These are phyloP conservation scores for Gasterosteus aculeatus DNA, from an alignment of 2,113 vertebrate genomes.

Conservation along the genomic window DNA sequence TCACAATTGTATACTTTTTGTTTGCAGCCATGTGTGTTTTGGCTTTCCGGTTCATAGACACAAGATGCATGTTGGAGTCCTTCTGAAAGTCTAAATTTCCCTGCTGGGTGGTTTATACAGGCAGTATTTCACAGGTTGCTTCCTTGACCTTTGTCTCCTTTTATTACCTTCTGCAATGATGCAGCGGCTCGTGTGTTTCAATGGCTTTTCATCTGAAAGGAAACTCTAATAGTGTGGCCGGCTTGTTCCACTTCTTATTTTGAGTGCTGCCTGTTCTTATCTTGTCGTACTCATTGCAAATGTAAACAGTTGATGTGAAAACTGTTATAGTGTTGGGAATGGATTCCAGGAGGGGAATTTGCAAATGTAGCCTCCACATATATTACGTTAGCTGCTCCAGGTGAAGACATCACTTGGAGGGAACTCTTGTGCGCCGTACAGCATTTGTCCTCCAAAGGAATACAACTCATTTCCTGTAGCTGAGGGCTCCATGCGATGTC, in stretches of 20 bases:
- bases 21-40: not conserved
- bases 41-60: not conserved
- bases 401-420: conserved; percentile 1
- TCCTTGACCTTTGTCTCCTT: conserved; percentile 20
- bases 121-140: conserved; percentile 3
- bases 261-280: not conserved
- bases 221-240: not conserved
- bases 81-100: not conserved
- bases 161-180: conserved; percentile 13
- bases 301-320: not conserved
- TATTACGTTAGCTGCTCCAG: not conserved
- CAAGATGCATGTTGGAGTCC: not conserved
- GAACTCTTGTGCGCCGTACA: not conserved
- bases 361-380: not conserved
- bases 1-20: not conserved
- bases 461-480: not conserved
- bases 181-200: not conserved
- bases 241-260: conserved; percentile 6
- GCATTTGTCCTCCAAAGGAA: not conserved
- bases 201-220: not conserved
- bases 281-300: not conserved
- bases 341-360: not conserved
- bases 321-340: not conserved
- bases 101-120: not conserved
- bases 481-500: not conserved